Percentiles rank a stretch among this genome's conserved stretches.
Conservation (phyloP, 2,113 vertebrate species). For the Colaptes auratus region DNA sequence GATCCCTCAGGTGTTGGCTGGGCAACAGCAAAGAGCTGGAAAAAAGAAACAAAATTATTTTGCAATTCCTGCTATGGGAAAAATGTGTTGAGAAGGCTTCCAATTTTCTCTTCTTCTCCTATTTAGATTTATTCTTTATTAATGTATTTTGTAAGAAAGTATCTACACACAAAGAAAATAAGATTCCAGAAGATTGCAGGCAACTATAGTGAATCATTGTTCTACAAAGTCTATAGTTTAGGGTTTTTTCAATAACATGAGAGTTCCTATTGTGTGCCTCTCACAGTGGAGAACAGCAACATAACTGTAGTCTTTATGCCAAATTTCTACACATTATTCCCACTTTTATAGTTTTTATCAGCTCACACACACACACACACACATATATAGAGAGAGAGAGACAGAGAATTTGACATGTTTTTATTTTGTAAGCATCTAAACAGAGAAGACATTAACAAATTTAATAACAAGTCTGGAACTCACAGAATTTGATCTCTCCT, state of each 20-base stretch:
- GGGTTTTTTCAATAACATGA: neutral
- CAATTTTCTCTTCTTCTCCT: conserved; percentile 62
- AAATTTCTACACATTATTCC: too few species aligned
- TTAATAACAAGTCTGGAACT: conserved; percentile 1
- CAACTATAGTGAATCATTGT: conserved; percentile 29
- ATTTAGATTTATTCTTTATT: conserved; percentile 68
- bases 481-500: neutral
- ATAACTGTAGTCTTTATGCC: too few species aligned
- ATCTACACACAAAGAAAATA: conserved; percentile 21
- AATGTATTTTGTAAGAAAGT: conserved; percentile 52
- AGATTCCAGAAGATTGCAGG: conserved; percentile 27
- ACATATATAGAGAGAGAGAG: neutral
- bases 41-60: conserved; percentile 65
- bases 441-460: neutral
- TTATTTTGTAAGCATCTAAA: conserved; percentile 9
- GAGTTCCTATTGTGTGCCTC: conserved; percentile 12
- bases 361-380: neutral
- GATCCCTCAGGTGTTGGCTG: conserved; percentile 71
- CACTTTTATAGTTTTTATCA: conserved; percentile 41
- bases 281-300: neutral
- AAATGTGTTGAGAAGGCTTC: conserved; percentile 45
- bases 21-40: conserved; percentile 55
- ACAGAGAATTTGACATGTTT: neutral
- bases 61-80: conserved; percentile 48
- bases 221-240: neutral